Evolutionary conservation across 2,113 vertebrate species (phyloP).

Genomic region (Hypanus sabinus): DNA sequence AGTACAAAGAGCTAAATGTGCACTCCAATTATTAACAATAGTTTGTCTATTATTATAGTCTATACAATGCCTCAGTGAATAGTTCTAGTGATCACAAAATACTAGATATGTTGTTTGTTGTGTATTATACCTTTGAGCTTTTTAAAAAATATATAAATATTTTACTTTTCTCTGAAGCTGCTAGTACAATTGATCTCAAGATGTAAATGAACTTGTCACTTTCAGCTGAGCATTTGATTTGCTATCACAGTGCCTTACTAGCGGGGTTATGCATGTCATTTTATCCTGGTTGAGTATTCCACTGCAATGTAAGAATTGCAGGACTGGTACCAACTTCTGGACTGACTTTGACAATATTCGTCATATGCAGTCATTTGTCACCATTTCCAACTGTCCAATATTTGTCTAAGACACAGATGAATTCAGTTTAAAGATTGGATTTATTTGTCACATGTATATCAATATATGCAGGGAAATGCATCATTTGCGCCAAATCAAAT

Average conservation of each 20-base stretch:
- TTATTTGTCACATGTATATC: no score
- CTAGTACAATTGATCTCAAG: not conserved
- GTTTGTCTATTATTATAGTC: not conserved
- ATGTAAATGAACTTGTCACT: not conserved
- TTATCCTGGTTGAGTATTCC: not conserved
- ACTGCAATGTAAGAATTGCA: not conserved
- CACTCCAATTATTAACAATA: not conserved
- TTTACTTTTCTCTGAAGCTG: not conserved
- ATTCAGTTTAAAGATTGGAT: no score
- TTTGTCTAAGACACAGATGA: not conserved
- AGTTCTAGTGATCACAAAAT: not conserved
- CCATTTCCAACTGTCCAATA: not conserved
- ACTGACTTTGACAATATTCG: not conserved
- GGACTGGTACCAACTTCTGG: not conserved
- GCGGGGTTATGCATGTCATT: not conserved
- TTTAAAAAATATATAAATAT: not conserved
- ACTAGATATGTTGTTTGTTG: not conserved
- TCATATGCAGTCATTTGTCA: not conserved
- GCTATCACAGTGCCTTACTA: not conserved
- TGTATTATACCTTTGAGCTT: not conserved
- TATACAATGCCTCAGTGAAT: not conserved
- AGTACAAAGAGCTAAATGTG: constrained; percentile 42
- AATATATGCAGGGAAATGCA: no score
- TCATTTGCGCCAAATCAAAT: no score
- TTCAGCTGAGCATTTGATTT: not conserved